Evolutionary conservation across 2,888 invertebrate genomes (phyloP), one percentile per base, ranked within the genome.

Genomic region (Drosophila cracens): DNA sequence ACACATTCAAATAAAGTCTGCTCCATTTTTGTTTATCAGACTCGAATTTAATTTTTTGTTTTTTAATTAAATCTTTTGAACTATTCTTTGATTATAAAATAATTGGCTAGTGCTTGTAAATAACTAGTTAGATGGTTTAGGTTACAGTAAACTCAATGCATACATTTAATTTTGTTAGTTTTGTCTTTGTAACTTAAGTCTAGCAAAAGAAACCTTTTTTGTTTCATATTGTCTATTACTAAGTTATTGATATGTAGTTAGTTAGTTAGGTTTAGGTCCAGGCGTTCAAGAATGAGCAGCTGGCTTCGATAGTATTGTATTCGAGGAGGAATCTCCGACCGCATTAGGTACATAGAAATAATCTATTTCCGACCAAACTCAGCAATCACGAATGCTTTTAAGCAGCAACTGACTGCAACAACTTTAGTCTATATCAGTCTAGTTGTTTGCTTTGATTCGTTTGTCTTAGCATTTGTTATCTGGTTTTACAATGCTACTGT

Each of bases 401-500:
- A n/a, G 11, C 5, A 40, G n/a, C 16, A 13, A 16, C n/a, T 38
- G 38, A 8, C 38, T 38, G 18, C 18, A 43, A 13, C 6, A 16
- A 10, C 10, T 21, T 5, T 29, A 0, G n/a, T n/a, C 13, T 16
- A n/a, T 0, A 3, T 16, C 29, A n/a, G 27, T 8, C 7, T 7
- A 8, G 29, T 40, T 29, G 16, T 8, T 16, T 40, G 13, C 10
- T 38, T 33, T 4, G 10, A 46, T 13, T 8, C 4, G 31, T n/a
- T n/a, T 21, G 21, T 33, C 25, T 18, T 31, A 18, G 29, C 21
- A 27, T 18, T 40, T 29, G 2, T n/a, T 51, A 27, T 4, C 18
- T 43, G 38, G 27, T n/a, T 7, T 27, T 48, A 53, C 3, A 49
- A 69, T 85, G 66, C 18, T 70, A 7, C 2, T 34, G 2, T 60